Base-by-base conservation (phyloP, 1,140 invertebrate genomes). In the Drosophila sp. region DNA sequence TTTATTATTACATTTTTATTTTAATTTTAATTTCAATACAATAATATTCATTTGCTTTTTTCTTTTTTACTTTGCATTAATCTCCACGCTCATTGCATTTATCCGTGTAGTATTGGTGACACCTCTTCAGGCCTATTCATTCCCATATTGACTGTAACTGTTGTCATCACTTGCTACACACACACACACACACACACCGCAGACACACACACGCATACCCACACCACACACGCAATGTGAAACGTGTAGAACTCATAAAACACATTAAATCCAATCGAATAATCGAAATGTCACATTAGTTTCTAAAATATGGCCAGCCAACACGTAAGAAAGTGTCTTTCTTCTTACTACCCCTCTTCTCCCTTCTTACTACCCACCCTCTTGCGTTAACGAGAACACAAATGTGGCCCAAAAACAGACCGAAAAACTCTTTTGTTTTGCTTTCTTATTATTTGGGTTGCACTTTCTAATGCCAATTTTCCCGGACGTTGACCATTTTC, bases 241-340 rank as follows among this genome's bases (percentile, higher is more conserved):
- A 83, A 84, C 82, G 83, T 89, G 83, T 81, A 86, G 81, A 78
- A 81, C 81, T 90, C 90, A 91, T 91, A 91, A 91, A 91, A 91
- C 89, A 91, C 89, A 91, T 91, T 91, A 91, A 91, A 91, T 91
- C 89, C 89, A 91, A 91, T 91, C 87, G 90, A 91, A 91, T 91
- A 91, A 91, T 91, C 89, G 89, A 91, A 91, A 91, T 91, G 89
- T 91, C 89, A 91, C 89, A 91, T 91, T 91, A 91, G 80, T 89
- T 89, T 91, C 90, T 91, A 91, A 91, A 91, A 91, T 91, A 91
- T 91, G 70, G 72, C 86, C 87, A 50, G 4, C 54, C 73, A 66
- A 75, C 84, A 83, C 83, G 82, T 86, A 81, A 74, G 77, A 66
- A 84, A 77, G 38, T 89, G 54, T 58, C 9, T 25, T 14, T 27